Evolutionary conservation across 2,888 invertebrate species (phyloP).

Genomic region (Eupelmus urozonus): DNA sequence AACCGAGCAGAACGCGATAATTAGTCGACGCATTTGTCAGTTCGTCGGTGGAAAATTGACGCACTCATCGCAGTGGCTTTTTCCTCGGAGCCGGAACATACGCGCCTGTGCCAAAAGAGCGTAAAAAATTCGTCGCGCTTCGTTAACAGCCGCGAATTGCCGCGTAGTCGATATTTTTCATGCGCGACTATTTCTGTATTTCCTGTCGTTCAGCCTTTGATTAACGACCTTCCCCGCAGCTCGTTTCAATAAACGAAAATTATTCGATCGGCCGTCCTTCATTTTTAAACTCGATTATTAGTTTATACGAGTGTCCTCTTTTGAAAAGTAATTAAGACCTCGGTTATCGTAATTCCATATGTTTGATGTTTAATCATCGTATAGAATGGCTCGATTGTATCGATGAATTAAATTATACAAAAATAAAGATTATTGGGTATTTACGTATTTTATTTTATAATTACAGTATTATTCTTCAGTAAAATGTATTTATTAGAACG

Average conservation of each 20-base stretch:
- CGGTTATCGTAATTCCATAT: too few relatives aligned
- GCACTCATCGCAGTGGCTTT: too few relatives aligned
- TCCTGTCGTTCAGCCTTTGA: slow-evolving; percentile 51
- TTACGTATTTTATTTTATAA: not conserved
- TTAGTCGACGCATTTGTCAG: slow-evolving; percentile 21
- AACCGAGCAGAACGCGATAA: slow-evolving; percentile 20
- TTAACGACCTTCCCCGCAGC: slow-evolving; percentile 39
- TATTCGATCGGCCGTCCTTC: not conserved
- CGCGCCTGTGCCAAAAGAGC: slow-evolving; percentile 9
- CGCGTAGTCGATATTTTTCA: slow-evolving; percentile 22
- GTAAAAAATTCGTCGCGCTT: slow-evolving; percentile 46
- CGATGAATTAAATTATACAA: too few relatives aligned
- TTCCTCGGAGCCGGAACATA: too few relatives aligned
- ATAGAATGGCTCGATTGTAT: too few relatives aligned
- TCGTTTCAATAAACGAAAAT: slow-evolving; percentile 32
- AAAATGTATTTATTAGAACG: too few relatives aligned
- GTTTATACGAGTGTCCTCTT: not conserved
- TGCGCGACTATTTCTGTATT: slow-evolving; percentile 54
- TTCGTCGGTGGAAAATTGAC: slow-evolving; percentile 8
- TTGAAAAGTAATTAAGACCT: not conserved
- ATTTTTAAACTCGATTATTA: slow-evolving; percentile 14
- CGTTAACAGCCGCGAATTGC: slow-evolving; percentile 48
- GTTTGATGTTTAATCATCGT: too few relatives aligned
- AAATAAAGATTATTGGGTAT: too few relatives aligned
- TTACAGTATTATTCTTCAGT: not conserved